Conservation (phyloP, 2,888 invertebrate species). For the Diloba caeruleocephala region DNA sequence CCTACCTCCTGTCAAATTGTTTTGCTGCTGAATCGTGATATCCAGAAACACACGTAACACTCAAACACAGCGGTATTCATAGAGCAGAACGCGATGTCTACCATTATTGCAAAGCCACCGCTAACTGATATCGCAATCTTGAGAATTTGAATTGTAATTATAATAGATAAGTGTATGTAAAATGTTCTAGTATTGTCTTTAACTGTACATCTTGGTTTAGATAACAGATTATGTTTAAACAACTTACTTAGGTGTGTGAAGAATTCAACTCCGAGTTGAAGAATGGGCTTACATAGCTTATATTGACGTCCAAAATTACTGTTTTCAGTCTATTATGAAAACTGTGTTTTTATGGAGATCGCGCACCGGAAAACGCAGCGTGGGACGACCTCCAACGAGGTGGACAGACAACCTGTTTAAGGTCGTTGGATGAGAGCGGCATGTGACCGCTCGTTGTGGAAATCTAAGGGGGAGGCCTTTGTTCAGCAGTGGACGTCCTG, state of each 20-base stretch:
- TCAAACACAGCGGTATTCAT: constrained; percentile 17
- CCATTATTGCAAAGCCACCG: constrained; percentile 43
- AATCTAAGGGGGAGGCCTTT: too few relatives aligned
- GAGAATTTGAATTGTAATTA: constrained; percentile 38
- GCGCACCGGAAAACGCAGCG: too few relatives aligned
- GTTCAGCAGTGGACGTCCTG: too few relatives aligned
- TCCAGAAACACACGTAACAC: constrained; percentile 19
- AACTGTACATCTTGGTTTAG: background rate
- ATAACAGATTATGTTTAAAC: constrained; percentile 31
- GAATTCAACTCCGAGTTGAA: too few relatives aligned
- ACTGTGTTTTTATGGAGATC: too few relatives aligned
- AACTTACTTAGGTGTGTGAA: background rate
- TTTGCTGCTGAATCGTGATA: constrained; percentile 5
- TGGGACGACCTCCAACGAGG: too few relatives aligned
- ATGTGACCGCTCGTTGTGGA: too few relatives aligned
- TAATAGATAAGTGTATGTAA: background rate
- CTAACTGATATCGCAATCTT: constrained; percentile 57
- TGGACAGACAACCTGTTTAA: too few relatives aligned
- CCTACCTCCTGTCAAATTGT: constrained; percentile 33
- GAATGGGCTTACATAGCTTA: too few relatives aligned
- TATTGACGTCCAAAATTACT: too few relatives aligned
- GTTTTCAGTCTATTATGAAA: too few relatives aligned
- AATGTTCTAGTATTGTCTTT: background rate
- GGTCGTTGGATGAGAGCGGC: too few relatives aligned
- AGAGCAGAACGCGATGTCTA: constrained; percentile 36